Evolutionary conservation across 2,888 invertebrate species (phyloP), one percentile per base, ranked within the genome.

Genomic region (Acanthacorydalis orientalis): DNA sequence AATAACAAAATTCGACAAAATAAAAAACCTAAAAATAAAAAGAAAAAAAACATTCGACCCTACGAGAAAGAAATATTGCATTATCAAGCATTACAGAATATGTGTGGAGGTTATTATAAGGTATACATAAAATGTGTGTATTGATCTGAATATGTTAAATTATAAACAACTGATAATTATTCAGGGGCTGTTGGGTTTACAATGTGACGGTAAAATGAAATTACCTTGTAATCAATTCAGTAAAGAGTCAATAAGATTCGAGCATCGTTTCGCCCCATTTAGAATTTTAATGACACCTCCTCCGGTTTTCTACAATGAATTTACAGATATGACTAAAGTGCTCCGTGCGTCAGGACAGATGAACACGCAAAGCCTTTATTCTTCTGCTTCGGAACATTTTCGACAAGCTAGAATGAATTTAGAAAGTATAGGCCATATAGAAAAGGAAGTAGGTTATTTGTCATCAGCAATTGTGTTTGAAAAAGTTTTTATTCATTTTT

Each of bases 41-140:
- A 73, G 69, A 86, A 80, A 65, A 83, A 79, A 50, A 58, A 60
- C 52, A 66, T 73, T 1, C 73, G 82, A 43, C 84, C 86, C 0
- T 85, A 87, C 59, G 83, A 82, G 31, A 70, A 80, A 51, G 93
- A 96, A 61, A 84, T 88, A 41, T 75, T 86, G n/a, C 75, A 87
- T 64, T 84, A 85, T 57, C 93, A 95, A 65, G 91, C 90, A 1
- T 73, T 91, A 68, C 90, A 93, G 64, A 88, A 88, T 62, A 80
- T 96, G 74, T 91, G 91, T 64, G 95, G 92, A 1, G 96, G 93
- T 7, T 92, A 88, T 64, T 93, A 89, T 60, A 93, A 92, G 76
- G 89, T 83, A 61, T 54, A 35, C 16, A 47, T 33, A 32, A 3
- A 43, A 46, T 16, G 32, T n/a, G 31, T 38, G 10, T 31, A 41